Percentiles rank a stretch among this genome's conserved stretches.
phyloP scores from a whole-genome alignment of 1,140 invertebrate genomes.

The Drosophila ohnishii region DNA sequence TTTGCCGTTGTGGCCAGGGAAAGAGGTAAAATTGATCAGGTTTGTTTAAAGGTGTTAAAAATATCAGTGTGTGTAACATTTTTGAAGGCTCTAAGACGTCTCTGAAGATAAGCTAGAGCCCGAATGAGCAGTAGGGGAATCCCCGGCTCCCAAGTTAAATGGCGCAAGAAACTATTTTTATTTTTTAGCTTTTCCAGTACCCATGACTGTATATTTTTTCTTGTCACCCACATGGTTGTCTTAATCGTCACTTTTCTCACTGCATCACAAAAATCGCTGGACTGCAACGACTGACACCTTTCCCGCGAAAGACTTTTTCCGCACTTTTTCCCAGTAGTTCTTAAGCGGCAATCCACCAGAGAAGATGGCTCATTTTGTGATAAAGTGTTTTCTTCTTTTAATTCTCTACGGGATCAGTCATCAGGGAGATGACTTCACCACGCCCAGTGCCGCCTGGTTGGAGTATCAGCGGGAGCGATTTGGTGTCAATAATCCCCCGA shows the following conservation, averaged over 20 bases:
- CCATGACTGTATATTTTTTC: background rate
- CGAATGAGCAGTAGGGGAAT: background rate
- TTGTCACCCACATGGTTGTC: conserved; percentile 3
- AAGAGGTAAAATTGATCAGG: background rate
- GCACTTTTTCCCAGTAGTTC: conserved; percentile 33
- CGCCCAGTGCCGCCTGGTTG: conserved; percentile 72
- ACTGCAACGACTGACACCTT: conserved; percentile 63
- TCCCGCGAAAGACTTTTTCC: conserved; percentile 23
- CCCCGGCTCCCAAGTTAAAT: background rate
- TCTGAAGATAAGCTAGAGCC: background rate
- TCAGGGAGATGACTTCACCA: conserved; percentile 51
- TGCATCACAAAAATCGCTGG: conserved; percentile 15
- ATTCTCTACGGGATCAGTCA: conserved; percentile 22
- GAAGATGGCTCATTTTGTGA: conserved; percentile 49
- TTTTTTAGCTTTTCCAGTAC: background rate
- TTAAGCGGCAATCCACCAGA: background rate
- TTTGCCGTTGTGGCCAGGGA: background rate
- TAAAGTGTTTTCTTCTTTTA: conserved; percentile 29
- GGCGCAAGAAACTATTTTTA: too few relatives aligned
- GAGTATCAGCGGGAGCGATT: conserved; percentile 74
- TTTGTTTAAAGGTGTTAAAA: background rate
- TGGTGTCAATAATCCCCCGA: conserved; percentile 34
- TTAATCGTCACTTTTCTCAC: background rate
- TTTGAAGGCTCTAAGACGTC: background rate
- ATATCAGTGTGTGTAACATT: background rate